Base-by-base conservation (phyloP, 2,113 vertebrate species). In the Marmota monax region DNA sequence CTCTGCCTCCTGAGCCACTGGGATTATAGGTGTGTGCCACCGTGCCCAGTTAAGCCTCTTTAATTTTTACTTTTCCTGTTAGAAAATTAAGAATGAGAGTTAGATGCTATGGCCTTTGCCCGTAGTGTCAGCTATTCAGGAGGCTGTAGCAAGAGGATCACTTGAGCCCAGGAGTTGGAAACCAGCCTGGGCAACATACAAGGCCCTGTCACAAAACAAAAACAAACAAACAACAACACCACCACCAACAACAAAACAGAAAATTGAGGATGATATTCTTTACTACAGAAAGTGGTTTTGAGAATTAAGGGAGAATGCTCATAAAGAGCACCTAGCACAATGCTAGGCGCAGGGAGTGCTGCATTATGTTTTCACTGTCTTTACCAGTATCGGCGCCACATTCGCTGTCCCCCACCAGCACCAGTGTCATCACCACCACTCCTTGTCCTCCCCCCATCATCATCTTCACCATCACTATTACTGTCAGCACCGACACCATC, bases 301-400 rank as follows among this genome's bases (percentile, higher is more conserved):
- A 96, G 34, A 88, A 70, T 45, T 67, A 29, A 53, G 76, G 42
- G 73, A 48, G 32, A 34, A 58, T 56, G 5, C 16, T 94, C n/a
- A 37, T 74, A 25, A 87, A 80, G 48, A 39, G 13, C 8, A 32
- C 25, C 84, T 25, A 91, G 77, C 14, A 39, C 9, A 10, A 61
- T 39, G 13, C 32, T n/a, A 69, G 84, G 76, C n/a, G 11, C 25
- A 39, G 32, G 27, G 25, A 70, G 34, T 42, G 32, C 37, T 90
- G 42, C 29, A 0, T 42, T 3, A 42, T 0, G 18, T 17, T 1
- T n/a, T 23, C n/a, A 25, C n/a, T 13, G 0, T 25, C 16, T 3
- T 17, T 0, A 3, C 70, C 7, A 69, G 4, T 61, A 7, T 25
- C n/a, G 17, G 25, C 25, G 25, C 8, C 14, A 18, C 20, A 22